Conservation (phyloP, 2,797 vertebrate species). For the Xiphophorus birchmanni region DNA sequence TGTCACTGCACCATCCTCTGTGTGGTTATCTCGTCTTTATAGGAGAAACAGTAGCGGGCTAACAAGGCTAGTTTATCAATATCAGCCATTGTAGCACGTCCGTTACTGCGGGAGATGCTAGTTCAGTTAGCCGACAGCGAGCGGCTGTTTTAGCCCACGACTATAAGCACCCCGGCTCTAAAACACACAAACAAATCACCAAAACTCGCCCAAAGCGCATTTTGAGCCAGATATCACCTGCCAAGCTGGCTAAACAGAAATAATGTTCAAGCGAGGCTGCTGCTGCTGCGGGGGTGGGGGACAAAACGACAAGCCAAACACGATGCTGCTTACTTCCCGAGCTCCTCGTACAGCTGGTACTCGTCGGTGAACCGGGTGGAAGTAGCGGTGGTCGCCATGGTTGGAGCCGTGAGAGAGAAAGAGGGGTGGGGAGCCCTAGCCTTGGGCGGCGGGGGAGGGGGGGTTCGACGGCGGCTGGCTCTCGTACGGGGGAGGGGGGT, state of each 20-base stretch:
- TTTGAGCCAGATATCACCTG: constrained; percentile 27
- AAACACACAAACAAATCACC: constrained; percentile 12
- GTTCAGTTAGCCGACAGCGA: background rate
- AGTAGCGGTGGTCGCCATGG: constrained; percentile 86
- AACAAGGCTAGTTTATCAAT: constrained; percentile 60
- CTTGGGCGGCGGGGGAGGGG: constrained; percentile 32
- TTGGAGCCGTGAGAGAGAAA: constrained; percentile 43
- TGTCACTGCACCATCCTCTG: constrained; percentile 30
- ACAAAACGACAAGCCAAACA: constrained; percentile 69
- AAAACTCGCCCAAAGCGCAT: constrained; percentile 2
- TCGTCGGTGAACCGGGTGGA: constrained; percentile 97
- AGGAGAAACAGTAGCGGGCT: constrained; percentile 52
- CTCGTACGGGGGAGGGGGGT: constrained; percentile 63
- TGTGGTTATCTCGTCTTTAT: constrained; percentile 32
- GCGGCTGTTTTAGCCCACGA: constrained; percentile 17
- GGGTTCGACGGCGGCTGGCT: constrained; percentile 68
- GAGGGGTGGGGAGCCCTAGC: constrained; percentile 57
- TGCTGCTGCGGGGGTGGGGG: constrained; percentile 67
- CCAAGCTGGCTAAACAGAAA: constrained; percentile 55
- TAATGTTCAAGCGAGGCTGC: constrained; percentile 59
- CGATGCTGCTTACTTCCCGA: constrained; percentile 92
- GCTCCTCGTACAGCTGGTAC: constrained; percentile 98
- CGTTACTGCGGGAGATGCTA: constrained; percentile 8
- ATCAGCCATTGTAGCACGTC: constrained; percentile 50
- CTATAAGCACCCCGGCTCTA: constrained; percentile 5